Evolutionary conservation across 2,113 vertebrate species (phyloP), one percentile per base, ranked within the genome.

Genomic region (Xenopus tropicalis): DNA sequence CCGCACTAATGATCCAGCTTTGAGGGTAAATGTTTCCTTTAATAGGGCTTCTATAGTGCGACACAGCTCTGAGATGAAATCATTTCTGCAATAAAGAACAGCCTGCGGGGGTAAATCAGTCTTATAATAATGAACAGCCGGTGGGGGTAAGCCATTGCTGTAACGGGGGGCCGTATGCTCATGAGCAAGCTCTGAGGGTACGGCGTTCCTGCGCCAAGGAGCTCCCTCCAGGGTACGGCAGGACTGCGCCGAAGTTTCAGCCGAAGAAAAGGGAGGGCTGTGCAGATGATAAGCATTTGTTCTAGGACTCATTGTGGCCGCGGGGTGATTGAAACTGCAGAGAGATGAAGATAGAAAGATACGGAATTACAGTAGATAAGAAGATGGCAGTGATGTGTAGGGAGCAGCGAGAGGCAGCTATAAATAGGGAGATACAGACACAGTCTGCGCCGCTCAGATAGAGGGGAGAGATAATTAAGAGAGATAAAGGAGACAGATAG

Each of bases 341-440:
- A 74, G 65, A 72, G 62, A 61, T 37, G 54, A 44, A 67, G 61
- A 64, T 24, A 61, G 72, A 58, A 68, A 61, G 46, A 61, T 51
- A 22, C 22, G 58, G 65, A 67, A 61, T 59, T 24, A 58, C 42
- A 48, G 29, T 20, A 74, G 72, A 74, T 74, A 74, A 74, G 64
- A 22, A 25, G 22, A 44, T 16, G 64, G 56, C 63, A 46, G 71
- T 42, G 54, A 58, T 25, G 71, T 59, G 62, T 44, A 23, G 52
- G 66, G 71, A 66, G 54, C 51, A 8, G 71, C 52, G 24, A 43
- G 64, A 37, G 13, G 70, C 61, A n/a, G 37, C 51, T 59, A 74
- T 68, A 74, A 74, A 74, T 74, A 68, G 65, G 64, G 64, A 67
- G 54, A 74, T 74, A 61, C 68, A 61, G 44, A 51, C 64, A 44